phyloP scores from a whole-genome alignment of 2,113 vertebrate species.

The Piprites chloris region DNA sequence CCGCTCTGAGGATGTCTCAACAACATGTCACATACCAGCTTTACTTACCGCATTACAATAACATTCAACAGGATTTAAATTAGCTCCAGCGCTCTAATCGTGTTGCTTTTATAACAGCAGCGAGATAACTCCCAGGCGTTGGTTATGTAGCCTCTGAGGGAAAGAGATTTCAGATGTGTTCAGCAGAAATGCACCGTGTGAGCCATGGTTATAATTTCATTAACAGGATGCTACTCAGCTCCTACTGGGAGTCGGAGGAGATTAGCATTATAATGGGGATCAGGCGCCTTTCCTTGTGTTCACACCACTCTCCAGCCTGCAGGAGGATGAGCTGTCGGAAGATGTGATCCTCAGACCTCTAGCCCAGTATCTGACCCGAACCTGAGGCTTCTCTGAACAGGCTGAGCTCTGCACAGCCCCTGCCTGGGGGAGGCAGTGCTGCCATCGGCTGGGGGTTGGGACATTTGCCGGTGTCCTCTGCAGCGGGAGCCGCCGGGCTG shows the following conservation, averaged over 20 bases:
- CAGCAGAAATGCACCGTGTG: constrained; percentile 11
- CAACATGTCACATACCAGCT: not conserved
- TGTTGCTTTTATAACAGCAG: constrained; percentile 17
- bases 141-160: constrained; percentile 13
- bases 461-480: not conserved
- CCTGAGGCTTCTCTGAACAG: not conserved
- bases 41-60: constrained; percentile 1
- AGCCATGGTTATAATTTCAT: constrained; percentile 51
- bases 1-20: not conserved
- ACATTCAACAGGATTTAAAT: constrained; percentile 27
- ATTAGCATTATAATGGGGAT: not conserved
- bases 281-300: not conserved
- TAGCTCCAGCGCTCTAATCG: constrained; percentile 5
- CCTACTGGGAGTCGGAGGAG: not conserved
- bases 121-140: not conserved
- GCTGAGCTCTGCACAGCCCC: not conserved
- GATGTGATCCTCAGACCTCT: not conserved
- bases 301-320: not conserved
- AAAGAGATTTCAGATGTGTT: constrained; percentile 30
- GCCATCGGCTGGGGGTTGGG: accelerated
- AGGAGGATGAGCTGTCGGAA: not conserved
- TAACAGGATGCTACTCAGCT: not conserved
- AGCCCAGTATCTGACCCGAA: not conserved
- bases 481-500: not conserved
- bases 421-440: not conserved